Evolutionary conservation across 1,140 invertebrate species (phyloP).

Genomic region (Chionoecetes opilio): DNA sequence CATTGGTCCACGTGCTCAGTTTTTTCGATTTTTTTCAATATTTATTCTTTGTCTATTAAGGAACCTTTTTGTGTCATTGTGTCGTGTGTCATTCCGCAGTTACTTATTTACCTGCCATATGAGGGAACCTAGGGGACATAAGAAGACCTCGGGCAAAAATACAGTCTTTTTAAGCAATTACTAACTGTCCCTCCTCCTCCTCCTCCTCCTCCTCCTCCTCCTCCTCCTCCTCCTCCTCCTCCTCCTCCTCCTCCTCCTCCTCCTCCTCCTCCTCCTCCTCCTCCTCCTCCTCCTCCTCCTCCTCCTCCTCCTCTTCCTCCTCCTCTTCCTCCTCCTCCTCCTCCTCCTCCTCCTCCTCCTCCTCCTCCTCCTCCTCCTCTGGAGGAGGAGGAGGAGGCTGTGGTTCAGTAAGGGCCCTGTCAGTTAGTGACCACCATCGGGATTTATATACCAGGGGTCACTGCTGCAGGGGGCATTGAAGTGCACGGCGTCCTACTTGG

Average conservation of each 20-base stretch:
- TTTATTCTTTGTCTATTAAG: neutral
- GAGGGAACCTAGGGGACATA: too few relatives aligned
- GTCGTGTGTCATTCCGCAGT: neutral
- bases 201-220: constrained; percentile 5
- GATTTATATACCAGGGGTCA: too few relatives aligned
- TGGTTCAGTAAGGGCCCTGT: too few relatives aligned
- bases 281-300: constrained; percentile 13
- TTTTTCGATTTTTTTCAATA: neutral
- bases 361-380: neutral
- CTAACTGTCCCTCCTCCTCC: neutral
- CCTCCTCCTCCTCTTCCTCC: constrained; percentile 11
- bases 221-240: neutral
- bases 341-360: neutral
- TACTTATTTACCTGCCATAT: too few relatives aligned
- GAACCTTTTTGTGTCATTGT: neutral
- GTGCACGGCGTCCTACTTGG: too few relatives aligned
- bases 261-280: too few relatives aligned
- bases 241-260: neutral
- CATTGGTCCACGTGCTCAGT: neutral
- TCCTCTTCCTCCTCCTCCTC: neutral
- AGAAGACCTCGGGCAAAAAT: too few relatives aligned
- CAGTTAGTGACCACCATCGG: too few relatives aligned
- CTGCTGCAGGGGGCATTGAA: too few relatives aligned
- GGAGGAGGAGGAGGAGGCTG: too few relatives aligned
- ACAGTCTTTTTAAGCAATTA: too few relatives aligned